Percentiles rank a stretch among this genome's conserved stretches.
phyloP scores from a whole-genome alignment of 2,797 vertebrate genomes.

The Xenops minutus region DNA sequence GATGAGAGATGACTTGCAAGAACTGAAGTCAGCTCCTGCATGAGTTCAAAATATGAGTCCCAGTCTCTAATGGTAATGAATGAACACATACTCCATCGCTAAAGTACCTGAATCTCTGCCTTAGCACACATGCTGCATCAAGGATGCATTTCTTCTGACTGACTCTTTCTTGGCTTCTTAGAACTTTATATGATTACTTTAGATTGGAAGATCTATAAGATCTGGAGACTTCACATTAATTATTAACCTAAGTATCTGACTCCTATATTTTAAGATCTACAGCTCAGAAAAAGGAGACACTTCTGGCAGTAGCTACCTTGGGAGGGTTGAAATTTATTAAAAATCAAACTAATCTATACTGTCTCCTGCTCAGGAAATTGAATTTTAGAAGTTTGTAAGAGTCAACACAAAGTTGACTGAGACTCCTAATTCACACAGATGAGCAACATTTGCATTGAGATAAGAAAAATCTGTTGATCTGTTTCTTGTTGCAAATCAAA shows the following conservation, averaged over 20 bases:
- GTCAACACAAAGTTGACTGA: slow-evolving; percentile 3
- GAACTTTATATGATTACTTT: slow-evolving; percentile 29
- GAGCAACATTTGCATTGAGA: not conserved
- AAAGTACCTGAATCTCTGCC: not conserved
- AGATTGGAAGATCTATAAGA: slow-evolving; percentile 14
- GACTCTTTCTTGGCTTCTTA: not conserved
- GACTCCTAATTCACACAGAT: slow-evolving; percentile 14
- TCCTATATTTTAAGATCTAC: slow-evolving; percentile 39
- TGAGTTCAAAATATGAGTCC: not conserved
- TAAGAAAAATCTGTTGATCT: slow-evolving; percentile 46
- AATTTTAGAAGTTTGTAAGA: slow-evolving; percentile 9
- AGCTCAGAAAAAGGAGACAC: slow-evolving; percentile 15
- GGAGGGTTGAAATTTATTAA: slow-evolving; percentile 42
- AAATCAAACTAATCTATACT: slow-evolving; percentile 60
- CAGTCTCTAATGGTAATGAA: not conserved
- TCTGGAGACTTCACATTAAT: slow-evolving; percentile 51
- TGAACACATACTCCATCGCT: not conserved
- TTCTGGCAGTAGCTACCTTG: slow-evolving; percentile 13
- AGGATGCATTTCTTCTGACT: not conserved
- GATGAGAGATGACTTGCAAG: not conserved
- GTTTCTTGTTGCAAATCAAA: slow-evolving; percentile 21
- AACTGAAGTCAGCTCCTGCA: not conserved
- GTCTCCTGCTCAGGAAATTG: slow-evolving; percentile 49
- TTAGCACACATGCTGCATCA: not conserved
- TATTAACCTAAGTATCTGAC: slow-evolving; percentile 42